Evolutionary conservation across 2,113 vertebrate genomes (phyloP).

Genomic region (Pionites leucogaster): DNA sequence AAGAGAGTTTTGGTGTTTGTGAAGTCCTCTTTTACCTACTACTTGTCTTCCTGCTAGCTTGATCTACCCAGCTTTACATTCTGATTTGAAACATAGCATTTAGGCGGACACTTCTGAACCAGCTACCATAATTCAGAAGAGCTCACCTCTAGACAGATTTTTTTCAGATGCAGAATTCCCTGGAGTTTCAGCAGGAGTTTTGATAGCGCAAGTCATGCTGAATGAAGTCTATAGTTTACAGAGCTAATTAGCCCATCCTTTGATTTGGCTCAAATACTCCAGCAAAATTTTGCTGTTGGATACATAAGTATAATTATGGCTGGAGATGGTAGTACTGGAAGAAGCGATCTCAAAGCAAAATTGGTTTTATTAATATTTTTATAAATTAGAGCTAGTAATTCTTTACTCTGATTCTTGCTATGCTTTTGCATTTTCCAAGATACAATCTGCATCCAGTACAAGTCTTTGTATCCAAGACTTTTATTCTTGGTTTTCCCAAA

Average conservation of each 20-base stretch:
- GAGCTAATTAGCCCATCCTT: background rate
- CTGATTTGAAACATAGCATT: background rate
- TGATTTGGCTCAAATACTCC: background rate
- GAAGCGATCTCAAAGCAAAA: constrained; percentile 10
- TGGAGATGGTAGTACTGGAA: background rate
- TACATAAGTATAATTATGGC: background rate
- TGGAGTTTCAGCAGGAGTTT: background rate
- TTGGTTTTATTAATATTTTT: constrained; percentile 31
- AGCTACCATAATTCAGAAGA: background rate
- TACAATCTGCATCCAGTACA: background rate
- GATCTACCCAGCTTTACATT: background rate
- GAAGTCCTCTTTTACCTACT: background rate
- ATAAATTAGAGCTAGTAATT: background rate
- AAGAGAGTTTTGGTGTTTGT: background rate
- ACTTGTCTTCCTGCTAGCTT: background rate
- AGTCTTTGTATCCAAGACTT: background rate
- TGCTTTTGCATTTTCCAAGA: background rate
- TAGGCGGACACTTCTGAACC: background rate
- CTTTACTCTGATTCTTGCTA: background rate
- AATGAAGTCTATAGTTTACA: background rate
- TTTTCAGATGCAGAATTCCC: background rate
- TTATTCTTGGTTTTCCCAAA: constrained; percentile 8
- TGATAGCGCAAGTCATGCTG: background rate
- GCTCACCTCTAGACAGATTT: background rate
- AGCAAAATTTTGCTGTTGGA: background rate